These are phyloP conservation scores for Melitaea cinxia DNA, from an alignment of 1,140 invertebrate genomes.

Conservation along the genomic window DNA sequence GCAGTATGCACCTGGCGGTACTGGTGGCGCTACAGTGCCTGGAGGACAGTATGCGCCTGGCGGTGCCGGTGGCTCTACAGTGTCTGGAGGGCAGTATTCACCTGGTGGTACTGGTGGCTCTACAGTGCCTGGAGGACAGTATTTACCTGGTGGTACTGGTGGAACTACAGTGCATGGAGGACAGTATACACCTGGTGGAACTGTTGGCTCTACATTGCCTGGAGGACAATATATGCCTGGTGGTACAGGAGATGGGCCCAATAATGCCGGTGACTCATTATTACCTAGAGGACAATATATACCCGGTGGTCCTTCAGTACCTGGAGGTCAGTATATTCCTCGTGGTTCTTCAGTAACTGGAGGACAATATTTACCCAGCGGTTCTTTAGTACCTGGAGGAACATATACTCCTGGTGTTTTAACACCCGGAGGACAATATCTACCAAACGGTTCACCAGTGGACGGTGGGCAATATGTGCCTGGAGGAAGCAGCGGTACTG, in stretches of 20 bases:
- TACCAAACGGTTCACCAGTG: neutral
- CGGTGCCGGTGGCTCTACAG: conserved; percentile 1
- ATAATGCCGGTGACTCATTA: neutral
- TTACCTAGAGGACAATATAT: conserved; percentile 20
- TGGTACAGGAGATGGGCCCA: conserved; percentile 23
- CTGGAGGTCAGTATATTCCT: conserved; percentile 5
- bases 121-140: conserved; percentile 10
- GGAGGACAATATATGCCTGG: conserved; percentile 7
- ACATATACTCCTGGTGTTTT: neutral
- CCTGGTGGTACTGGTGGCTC: conserved; percentile 8
- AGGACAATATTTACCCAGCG: conserved; percentile 4
- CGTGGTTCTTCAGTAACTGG: neutral
- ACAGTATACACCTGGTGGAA: conserved; percentile 5
- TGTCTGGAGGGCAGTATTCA: conserved; percentile 10
- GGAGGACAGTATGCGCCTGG: conserved; percentile 25
- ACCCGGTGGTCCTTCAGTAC: conserved; percentile 3
- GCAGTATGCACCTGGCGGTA: conserved; percentile 8
- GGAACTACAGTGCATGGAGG: neutral
- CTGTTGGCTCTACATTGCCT: neutral
- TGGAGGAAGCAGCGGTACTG: neutral
- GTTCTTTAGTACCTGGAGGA: conserved; percentile 11
- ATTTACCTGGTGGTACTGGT: neutral
- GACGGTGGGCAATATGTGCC: neutral
- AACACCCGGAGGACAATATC: conserved; percentile 25
- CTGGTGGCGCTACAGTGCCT: neutral